Base-by-base conservation (phyloP, 2,888 invertebrate species). In the Idaea biselata region DNA sequence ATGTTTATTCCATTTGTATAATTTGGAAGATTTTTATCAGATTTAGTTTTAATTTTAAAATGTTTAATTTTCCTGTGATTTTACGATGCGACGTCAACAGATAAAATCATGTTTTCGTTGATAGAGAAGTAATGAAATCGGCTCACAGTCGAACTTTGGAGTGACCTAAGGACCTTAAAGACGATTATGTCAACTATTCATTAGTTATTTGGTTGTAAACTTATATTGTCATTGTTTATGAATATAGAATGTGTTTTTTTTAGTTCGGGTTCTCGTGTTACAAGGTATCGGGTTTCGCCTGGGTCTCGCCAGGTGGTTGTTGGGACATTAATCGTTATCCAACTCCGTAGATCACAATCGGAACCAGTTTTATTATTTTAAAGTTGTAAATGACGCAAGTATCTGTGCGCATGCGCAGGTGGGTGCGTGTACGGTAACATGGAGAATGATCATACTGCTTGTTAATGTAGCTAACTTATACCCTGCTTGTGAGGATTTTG, bases 341-440 rank as follows among this genome's bases (percentile, higher is more conserved):
- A 85, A 80, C 87, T 81, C 84, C 85, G 87, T 87, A 88, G 91
- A 91, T 92, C 87, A 90, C 87, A 89, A 91, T 92, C 91, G 83
- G 75, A 90, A 91, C 91, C 88, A 78, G 91, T 92, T 92, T 88
- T 87, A 88, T 89, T 90, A 90, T 92, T 91, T 92, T 90, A 88
- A 89, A 89, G 89, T 87, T 87, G 88, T 88, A 89, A 89, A 90
- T 92, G 91, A 92, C 91, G 91, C 90, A 91, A 91, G 90, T 89
- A 82, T 80, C 74, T 83, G 80, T 82, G 82, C 84, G 85, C 89
- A 88, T 82, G 82, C 84, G 86, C 89, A 88, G 91, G 89, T 89
- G 89, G 83, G 82, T 82, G 81, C 82, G 83, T 79, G 79, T 83
- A 85, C 84, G 84, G 84, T 82, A 84, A 83, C 84, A 75, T 73